Evolutionary conservation across 2,797 vertebrate species (phyloP).

Genomic region (Selene dorsalis): DNA sequence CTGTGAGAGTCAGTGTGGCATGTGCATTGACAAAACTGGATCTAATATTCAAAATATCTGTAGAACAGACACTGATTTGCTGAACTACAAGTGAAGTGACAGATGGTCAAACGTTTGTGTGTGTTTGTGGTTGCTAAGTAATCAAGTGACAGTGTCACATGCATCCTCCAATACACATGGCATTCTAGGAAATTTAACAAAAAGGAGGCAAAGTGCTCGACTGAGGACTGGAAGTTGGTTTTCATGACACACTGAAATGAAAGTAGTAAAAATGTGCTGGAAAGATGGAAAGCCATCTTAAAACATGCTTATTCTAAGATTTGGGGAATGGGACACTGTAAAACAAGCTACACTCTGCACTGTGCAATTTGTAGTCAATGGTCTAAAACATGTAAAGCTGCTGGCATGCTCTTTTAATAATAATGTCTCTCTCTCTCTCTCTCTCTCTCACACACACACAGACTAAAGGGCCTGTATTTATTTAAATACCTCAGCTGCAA

Average conservation of each 20-base stretch:
- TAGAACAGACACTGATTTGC: background rate
- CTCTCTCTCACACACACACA: constrained; percentile 1
- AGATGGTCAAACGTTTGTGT: too few relatives aligned
- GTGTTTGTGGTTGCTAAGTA: background rate
- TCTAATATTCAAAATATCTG: constrained; percentile 3
- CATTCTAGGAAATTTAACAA: too few relatives aligned
- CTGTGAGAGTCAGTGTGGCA: background rate
- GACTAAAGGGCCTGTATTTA: constrained; percentile 1
- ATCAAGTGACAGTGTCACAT: background rate
- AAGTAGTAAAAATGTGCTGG: background rate
- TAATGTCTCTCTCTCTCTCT: background rate
- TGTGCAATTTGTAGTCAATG: constrained; percentile 67
- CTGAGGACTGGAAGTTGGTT: background rate
- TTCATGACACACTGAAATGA: background rate
- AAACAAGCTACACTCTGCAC: constrained; percentile 18
- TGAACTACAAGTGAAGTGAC: background rate
- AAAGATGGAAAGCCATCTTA: constrained; percentile 42
- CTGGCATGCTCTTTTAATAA: constrained; percentile 52
- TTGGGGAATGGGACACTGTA: constrained; percentile 40
- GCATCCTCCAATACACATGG: too few relatives aligned
- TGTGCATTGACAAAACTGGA: background rate
- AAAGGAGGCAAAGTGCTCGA: background rate
- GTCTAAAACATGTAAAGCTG: constrained; percentile 63
- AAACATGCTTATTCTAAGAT: constrained; percentile 50
- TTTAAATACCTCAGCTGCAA: background rate